Percentiles rank a stretch among this genome's conserved stretches.
Evolutionary conservation across 2,797 vertebrate genomes (phyloP).

Genomic region (Helostoma temminkii): DNA sequence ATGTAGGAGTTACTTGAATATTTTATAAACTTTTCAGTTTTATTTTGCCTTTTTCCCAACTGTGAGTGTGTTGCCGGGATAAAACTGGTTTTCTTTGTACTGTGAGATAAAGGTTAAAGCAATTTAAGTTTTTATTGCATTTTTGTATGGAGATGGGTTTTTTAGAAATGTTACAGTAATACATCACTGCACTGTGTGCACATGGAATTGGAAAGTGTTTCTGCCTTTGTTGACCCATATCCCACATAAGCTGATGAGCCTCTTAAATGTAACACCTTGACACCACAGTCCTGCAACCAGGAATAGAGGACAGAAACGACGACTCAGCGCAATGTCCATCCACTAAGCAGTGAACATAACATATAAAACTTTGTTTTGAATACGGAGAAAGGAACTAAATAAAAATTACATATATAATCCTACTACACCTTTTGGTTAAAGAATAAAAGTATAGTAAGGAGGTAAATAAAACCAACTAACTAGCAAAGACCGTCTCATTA

Average conservation of each 20-base stretch:
- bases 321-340: constrained; percentile 65
- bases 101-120: no score
- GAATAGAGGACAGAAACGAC: constrained; percentile 74
- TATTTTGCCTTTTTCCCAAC: no score
- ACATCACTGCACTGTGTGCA: background rate
- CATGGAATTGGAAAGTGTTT: constrained; percentile 58
- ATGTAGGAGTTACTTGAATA: no score
- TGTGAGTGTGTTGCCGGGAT: no score
- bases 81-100: no score
- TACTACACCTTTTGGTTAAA: no score
- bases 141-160: background rate
- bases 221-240: constrained; percentile 87
- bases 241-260: constrained; percentile 89
- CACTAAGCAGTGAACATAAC: constrained; percentile 26
- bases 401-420: no score
- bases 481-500: background rate
- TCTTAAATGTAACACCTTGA: constrained; percentile 85
- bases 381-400: background rate
- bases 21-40: no score
- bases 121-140: no score
- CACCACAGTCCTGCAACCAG: constrained; percentile 70
- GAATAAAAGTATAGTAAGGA: background rate
- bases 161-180: background rate
- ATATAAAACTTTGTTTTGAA: background rate
- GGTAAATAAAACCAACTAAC: background rate